Evolutionary conservation across 2,797 vertebrate genomes (phyloP).

Genomic region (Prunella strophiata): DNA sequence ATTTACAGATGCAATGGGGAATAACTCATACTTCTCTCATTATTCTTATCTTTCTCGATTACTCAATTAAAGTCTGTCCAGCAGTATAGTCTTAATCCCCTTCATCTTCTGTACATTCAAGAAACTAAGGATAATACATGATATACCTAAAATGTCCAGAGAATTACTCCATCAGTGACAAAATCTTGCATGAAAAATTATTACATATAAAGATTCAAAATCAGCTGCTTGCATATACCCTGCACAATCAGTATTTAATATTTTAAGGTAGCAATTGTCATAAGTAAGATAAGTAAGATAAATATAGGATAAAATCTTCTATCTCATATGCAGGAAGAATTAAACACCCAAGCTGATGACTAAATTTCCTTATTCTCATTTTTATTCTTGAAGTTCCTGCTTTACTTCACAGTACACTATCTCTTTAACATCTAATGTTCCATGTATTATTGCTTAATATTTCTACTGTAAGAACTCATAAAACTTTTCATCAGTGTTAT

Average conservation of each 20-base stretch:
- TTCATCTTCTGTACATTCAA: background rate
- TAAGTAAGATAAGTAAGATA: background rate
- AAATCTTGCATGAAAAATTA: background rate
- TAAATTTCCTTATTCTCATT: background rate
- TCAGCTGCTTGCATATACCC: background rate
- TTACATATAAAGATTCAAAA: background rate
- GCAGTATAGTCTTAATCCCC: background rate
- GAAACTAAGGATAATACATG: background rate
- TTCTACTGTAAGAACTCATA: background rate
- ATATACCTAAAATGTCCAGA: background rate
- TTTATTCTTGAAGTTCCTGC: background rate
- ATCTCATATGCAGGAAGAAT: background rate
- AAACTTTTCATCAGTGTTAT: background rate
- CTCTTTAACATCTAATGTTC: background rate
- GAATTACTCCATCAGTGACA: background rate
- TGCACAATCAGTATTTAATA: background rate
- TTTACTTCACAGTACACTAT: background rate
- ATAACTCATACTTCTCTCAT: background rate
- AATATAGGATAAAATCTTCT: background rate
- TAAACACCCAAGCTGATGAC: background rate
- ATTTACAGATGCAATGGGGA: background rate
- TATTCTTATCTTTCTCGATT: constrained; percentile 12
- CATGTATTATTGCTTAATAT: background rate
- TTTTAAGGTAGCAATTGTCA: background rate
- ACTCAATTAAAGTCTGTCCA: background rate